These are phyloP conservation scores for honey bee (Apis mellifera) DNA, from an alignment of 1,140 invertebrate species.

Conservation along the genomic window Amel_HAv3.1 CM009945.2:1863501-1864000, in stretches of 20 bases:
- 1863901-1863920: slow-evolving; percentile 97
- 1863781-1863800: slow-evolving; percentile 99
- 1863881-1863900: slow-evolving; percentile 83
- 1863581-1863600: not conserved
- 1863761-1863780: slow-evolving; percentile 98
- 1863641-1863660: slow-evolving; percentile 96
- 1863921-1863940: slow-evolving; percentile 93
- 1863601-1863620: not conserved
- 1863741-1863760: slow-evolving; percentile 98
- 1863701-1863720: slow-evolving; percentile 91
- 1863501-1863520: no score
- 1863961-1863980: slow-evolving; percentile 98
- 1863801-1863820: slow-evolving; percentile 83
- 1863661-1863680: slow-evolving; percentile 91
- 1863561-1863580: not conserved
- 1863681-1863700: slow-evolving; percentile 85
- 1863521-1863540: no score
- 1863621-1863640: slow-evolving; percentile 21
- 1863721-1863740: slow-evolving; percentile 95
- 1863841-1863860: not conserved
- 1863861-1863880: not conserved
- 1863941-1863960: slow-evolving; percentile 97
- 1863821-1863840: not conserved
- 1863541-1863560: no score
- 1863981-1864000: slow-evolving; percentile 97